A percentile compares a stretch with the other conserved stretches of the same genome.
Evolutionary conservation across 2,113 vertebrate species (phyloP).

Genomic region (Anguilla japonica): DNA sequence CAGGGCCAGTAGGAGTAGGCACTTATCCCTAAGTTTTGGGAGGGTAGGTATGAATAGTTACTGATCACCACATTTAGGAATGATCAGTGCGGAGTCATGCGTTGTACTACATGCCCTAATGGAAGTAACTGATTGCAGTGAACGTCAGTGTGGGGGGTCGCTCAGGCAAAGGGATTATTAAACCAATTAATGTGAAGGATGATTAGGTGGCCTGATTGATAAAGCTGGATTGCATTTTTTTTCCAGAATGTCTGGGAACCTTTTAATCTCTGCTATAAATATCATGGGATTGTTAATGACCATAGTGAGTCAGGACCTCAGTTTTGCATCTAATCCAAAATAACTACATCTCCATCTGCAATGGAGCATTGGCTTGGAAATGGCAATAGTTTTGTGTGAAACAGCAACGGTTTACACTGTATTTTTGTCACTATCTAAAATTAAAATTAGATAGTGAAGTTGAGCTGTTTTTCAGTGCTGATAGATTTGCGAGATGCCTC

Average conservation of each 20-base stretch:
- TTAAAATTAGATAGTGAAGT: not conserved
- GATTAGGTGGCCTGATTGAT: not conserved
- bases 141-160: not conserved
- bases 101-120: not conserved
- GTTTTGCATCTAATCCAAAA: not conserved
- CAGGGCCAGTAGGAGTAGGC: too few species aligned
- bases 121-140: not conserved
- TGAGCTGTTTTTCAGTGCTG: not conserved
- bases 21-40: too few species aligned
- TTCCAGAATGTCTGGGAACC: too few species aligned
- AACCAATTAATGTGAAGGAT: not conserved
- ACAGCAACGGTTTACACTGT: not conserved
- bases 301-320: not conserved
- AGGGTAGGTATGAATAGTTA: too few species aligned
- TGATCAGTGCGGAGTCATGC: not conserved
- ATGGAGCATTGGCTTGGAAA: too few species aligned
- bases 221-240: not conserved
- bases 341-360: not conserved
- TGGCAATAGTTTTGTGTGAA: not conserved
- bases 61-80: not conserved
- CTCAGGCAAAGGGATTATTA: not conserved
- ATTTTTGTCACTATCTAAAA: not conserved
- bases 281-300: not conserved
- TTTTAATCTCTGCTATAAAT: too few species aligned
- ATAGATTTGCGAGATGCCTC: not conserved